phyloP scores from a whole-genome alignment of 2,113 vertebrate genomes.

The Odobenus rosmarus region DNA sequence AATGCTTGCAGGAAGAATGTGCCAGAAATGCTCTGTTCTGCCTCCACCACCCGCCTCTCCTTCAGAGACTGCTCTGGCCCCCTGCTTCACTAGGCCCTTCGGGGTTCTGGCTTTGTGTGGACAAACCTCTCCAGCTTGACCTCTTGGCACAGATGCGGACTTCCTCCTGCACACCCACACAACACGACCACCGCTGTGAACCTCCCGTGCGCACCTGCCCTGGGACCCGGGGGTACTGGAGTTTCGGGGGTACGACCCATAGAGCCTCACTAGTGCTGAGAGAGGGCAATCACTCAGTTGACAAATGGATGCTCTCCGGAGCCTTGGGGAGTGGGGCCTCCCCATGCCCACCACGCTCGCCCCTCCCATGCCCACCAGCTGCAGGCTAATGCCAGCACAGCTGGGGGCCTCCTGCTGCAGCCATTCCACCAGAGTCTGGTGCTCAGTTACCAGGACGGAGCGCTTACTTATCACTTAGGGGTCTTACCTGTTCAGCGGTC shows the following conservation, averaged over 20 bases:
- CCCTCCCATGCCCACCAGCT: background rate
- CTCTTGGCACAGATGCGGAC: rapidly evolving
- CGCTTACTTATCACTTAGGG: rapidly evolving
- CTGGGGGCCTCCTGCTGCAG: background rate
- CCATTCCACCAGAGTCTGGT: background rate
- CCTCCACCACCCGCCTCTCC: rapidly evolving
- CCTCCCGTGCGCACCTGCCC: background rate
- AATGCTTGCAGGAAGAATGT: background rate
- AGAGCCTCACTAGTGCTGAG: background rate
- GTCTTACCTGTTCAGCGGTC: background rate
- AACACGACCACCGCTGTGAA: rapidly evolving
- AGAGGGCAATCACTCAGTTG: rapidly evolving
- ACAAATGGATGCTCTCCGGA: background rate
- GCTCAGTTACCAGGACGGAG: background rate
- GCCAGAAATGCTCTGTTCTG: no score
- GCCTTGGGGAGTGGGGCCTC: background rate
- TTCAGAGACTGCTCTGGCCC: background rate
- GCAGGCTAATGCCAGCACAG: rapidly evolving
- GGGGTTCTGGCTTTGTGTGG: background rate
- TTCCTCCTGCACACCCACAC: background rate
- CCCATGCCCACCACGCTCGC: background rate
- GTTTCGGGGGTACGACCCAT: rapidly evolving
- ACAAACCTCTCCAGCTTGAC: background rate
- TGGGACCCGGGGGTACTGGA: background rate
- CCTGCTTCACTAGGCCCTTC: background rate